Evolutionary conservation across 2,113 vertebrate genomes (phyloP), one percentile per base, ranked within the genome.

Genomic region (Solea solea): DNA sequence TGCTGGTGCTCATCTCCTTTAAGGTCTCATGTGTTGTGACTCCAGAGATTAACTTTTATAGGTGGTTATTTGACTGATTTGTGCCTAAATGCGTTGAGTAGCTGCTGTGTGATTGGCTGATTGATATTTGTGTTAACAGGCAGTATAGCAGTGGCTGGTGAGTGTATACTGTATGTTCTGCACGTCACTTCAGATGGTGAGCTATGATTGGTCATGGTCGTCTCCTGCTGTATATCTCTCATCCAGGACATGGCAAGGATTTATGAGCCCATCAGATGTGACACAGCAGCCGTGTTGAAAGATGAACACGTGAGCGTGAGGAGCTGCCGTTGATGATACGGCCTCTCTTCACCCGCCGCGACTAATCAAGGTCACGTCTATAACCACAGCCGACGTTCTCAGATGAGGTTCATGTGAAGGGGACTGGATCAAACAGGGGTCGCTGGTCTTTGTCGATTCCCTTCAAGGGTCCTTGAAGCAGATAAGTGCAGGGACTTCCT

Each of bases 381-480:
- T 21, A 55, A 28, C 21, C 12, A 46, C 28, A 60, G 56, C n/a
- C 8, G 45, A 57, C 6, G 7, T 34, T n/a, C 64, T 42, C 10
- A 34, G 11, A n/a, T 13, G 3, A 14, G 14, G 4, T 12, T 67
- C 54, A 25, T 71, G 51, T 46, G 13, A 70, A 11, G 13, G 49
- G 50, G 61, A n/a, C 0, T 28, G 44, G 42, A 66, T 80, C 5
- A 50, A 34, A 68, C 25, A 3, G 49, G 27, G 54, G 55, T 57
- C 50, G 28, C 40, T 9, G 27, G 34, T 28, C 65, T 46, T 21
- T 15, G 52, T 9, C 11, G 59, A 70, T 67, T 64, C 63, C 16
- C 39, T 34, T 6, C 34, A 34, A 21, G 46, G 56, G 14, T 71
- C 67, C 40, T 64, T 66, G 73, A 80, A 64, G 56, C 8, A 9